Conservation (phyloP, 2,888 invertebrate genomes). For the Phytoseiulus persimilis region DNA sequence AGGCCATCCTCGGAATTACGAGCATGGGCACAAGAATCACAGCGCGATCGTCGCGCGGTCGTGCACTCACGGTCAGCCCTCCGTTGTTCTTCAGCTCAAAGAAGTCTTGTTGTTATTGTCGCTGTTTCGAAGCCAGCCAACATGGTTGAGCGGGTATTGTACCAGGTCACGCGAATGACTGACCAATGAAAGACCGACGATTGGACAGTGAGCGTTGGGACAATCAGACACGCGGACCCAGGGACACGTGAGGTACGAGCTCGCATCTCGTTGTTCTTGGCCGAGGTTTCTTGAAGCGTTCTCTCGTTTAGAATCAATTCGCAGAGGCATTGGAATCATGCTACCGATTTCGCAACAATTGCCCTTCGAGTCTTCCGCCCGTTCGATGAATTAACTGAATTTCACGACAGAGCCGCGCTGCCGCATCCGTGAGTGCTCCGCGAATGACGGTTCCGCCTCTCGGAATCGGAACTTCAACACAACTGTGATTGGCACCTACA, state of each 20-base stretch:
- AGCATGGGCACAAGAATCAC: not conserved
- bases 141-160: not conserved
- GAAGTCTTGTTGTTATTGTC: not conserved
- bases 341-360: not conserved
- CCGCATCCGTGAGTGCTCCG: no score
- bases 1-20: not conserved
- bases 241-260: not conserved
- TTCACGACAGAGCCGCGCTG: no score
- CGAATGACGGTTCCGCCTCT: no score
- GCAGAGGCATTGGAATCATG: not conserved
- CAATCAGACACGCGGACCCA: not conserved
- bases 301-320: not conserved
- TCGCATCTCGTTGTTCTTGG: not conserved
- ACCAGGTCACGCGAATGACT: not conserved
- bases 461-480: no score
- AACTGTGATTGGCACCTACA: no score
- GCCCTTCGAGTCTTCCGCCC: not conserved
- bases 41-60: not conserved
- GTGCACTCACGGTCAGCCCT: not conserved
- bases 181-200: not conserved
- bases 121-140: not conserved
- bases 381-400: not conserved
- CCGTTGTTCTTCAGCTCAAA: not conserved
- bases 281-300: not conserved
- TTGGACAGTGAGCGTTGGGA: not conserved